These are phyloP conservation scores for Rhinophrynus dorsalis DNA, from an alignment of 2,797 vertebrate species.

Conservation along the genomic window DNA sequence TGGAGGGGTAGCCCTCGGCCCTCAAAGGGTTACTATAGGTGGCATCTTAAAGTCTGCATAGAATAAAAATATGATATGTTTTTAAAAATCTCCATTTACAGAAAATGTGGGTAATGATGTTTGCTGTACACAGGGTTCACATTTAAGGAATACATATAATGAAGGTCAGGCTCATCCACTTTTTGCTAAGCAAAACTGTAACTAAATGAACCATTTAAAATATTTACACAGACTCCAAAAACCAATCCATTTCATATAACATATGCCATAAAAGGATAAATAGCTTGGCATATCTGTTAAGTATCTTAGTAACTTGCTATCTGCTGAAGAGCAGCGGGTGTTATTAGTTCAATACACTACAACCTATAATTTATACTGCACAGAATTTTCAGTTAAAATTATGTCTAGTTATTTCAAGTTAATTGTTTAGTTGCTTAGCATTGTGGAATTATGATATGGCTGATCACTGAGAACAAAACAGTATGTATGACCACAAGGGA, in stretches of 20 bases:
- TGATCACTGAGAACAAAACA: slow-evolving; percentile 2
- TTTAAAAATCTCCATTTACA: too few relatives aligned
- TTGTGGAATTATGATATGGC: slow-evolving; percentile 8
- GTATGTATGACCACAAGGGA: neutral
- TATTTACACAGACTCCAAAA: neutral
- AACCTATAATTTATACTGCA: slow-evolving; percentile 29
- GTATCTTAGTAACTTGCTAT: slow-evolving; percentile 8
- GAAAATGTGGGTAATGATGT: too few relatives aligned
- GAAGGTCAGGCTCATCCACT: too few relatives aligned
- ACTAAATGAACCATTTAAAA: too few relatives aligned
- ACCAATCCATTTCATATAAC: neutral
- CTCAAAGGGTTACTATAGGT: too few relatives aligned
- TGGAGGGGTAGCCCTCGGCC: too few relatives aligned
- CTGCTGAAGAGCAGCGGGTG: neutral
- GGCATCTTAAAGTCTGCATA: too few relatives aligned
- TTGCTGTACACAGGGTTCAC: too few relatives aligned
- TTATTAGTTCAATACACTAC: slow-evolving; percentile 24
- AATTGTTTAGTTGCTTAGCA: slow-evolving; percentile 21
- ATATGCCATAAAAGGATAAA: slow-evolving; percentile 7
- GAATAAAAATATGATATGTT: too few relatives aligned
- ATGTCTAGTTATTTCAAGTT: slow-evolving; percentile 5
- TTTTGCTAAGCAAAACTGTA: too few relatives aligned
- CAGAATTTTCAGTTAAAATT: slow-evolving; percentile 20
- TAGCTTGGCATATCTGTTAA: slow-evolving; percentile 3
- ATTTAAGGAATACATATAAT: too few relatives aligned